These are phyloP conservation scores for Drosophila seclusa DNA, from an alignment of 2,888 invertebrate species.

Conservation along the genomic window DNA sequence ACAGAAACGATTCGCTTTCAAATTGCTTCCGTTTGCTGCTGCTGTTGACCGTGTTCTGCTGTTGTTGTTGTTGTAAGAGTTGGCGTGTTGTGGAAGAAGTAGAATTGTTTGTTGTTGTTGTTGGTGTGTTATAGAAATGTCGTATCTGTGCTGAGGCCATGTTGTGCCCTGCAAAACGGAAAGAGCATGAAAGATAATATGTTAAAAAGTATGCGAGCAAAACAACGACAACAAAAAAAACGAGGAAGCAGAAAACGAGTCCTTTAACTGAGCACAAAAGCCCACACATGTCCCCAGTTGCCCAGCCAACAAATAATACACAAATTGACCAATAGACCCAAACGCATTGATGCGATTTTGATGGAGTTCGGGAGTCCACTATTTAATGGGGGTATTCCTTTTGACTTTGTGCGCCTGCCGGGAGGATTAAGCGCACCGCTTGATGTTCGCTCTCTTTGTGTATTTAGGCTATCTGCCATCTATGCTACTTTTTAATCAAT, in stretches of 20 bases:
- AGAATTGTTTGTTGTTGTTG: slow-evolving; percentile 72
- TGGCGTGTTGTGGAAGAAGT: slow-evolving; percentile 71
- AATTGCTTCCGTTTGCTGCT: slow-evolving; percentile 77
- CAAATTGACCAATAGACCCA: slow-evolving; percentile 35
- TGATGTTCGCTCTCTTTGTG: slow-evolving; percentile 32
- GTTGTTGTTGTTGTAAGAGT: slow-evolving; percentile 65
- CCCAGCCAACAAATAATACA: slow-evolving; percentile 20
- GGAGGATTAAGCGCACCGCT: slow-evolving; percentile 44
- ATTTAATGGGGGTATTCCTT: slow-evolving; percentile 31
- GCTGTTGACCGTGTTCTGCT: slow-evolving; percentile 54
- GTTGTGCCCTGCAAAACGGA: slow-evolving; percentile 84
- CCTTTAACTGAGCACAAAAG: slow-evolving; percentile 26
- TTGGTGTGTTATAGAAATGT: slow-evolving; percentile 84
- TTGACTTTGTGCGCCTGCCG: slow-evolving; percentile 21
- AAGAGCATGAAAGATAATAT: slow-evolving; percentile 35
- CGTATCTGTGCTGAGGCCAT: slow-evolving; percentile 85
- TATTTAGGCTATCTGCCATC: slow-evolving; percentile 61
- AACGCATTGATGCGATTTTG: slow-evolving; percentile 41
- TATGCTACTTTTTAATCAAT: slow-evolving; percentile 73
- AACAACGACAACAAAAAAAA: background rate
- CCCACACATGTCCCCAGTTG: background rate
- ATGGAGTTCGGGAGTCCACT: slow-evolving; percentile 26
- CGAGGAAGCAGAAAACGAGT: background rate
- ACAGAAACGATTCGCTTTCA: slow-evolving; percentile 64
- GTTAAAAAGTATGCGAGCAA: slow-evolving; percentile 49